Evolutionary conservation across 2,113 vertebrate species (phyloP).

Genomic region (Cololabis saira): DNA sequence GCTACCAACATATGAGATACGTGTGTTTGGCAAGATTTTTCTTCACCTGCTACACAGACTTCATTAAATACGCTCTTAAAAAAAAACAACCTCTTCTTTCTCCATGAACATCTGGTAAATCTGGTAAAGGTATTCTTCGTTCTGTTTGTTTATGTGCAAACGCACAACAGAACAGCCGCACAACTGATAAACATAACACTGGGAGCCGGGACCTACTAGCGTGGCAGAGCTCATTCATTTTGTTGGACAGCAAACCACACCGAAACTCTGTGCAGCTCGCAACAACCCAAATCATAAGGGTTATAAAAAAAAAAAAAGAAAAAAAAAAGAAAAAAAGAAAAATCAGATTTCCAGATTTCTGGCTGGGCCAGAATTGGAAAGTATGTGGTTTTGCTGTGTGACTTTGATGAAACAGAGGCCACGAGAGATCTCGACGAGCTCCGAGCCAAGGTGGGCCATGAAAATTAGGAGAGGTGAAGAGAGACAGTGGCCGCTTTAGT

Average conservation of each 20-base stretch:
- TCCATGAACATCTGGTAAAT: slow-evolving; percentile 74
- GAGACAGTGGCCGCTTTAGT: slow-evolving; percentile 58
- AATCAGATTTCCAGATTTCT: slow-evolving; percentile 84
- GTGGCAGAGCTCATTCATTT: slow-evolving; percentile 56
- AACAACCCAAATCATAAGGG: slow-evolving; percentile 75
- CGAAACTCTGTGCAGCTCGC: slow-evolving; percentile 75
- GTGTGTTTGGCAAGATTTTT: slow-evolving; percentile 54
- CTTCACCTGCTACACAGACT: slow-evolving; percentile 77
- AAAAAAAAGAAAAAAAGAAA: no score
- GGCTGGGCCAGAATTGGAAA: slow-evolving; percentile 73
- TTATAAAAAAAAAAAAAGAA: slow-evolving; percentile 60
- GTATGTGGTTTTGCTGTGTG: slow-evolving; percentile 66
- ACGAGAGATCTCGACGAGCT: slow-evolving; percentile 55
- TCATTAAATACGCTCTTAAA: slow-evolving; percentile 55
- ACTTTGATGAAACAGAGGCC: slow-evolving; percentile 73
- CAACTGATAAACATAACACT: slow-evolving; percentile 66
- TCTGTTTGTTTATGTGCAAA: slow-evolving; percentile 74
- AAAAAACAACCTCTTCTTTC: slow-evolving; percentile 52
- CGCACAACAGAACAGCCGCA: slow-evolving; percentile 70
- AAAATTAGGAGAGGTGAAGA: slow-evolving; percentile 62
- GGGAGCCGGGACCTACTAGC: slow-evolving; percentile 49
- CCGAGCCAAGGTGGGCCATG: slow-evolving; percentile 55
- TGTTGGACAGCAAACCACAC: slow-evolving; percentile 70
- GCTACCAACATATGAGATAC: slow-evolving; percentile 44
- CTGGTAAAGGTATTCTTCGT: slow-evolving; percentile 69